A percentile compares a stretch with the other conserved stretches of the same genome.
Evolutionary conservation across 2,113 vertebrate genomes (phyloP).

Genomic region (Ceuthmochares aereus): DNA sequence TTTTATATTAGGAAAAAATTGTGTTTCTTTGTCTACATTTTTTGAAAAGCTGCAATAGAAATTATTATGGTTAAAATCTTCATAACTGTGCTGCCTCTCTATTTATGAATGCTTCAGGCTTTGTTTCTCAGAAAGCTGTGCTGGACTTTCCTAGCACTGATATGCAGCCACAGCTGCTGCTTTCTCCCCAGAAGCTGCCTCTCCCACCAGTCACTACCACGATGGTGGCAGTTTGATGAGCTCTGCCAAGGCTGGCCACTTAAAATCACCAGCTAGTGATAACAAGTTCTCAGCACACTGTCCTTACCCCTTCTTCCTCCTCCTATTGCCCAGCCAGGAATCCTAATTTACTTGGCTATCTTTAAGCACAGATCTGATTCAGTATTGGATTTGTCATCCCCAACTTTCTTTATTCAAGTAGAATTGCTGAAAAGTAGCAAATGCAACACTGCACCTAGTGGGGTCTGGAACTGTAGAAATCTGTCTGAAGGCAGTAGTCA

Average conservation of each 20-base stretch:
- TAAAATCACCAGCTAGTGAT: neutral
- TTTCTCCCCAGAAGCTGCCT: neutral
- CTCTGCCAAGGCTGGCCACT: neutral
- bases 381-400: neutral
- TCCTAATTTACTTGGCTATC: neutral
- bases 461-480: neutral
- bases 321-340: neutral
- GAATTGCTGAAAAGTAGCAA: neutral
- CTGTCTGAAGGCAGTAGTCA: neutral
- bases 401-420: neutral
- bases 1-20: neutral
- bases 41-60: neutral
- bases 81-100: neutral
- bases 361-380: neutral
- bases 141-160: neutral
- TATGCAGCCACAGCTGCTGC: accelerated
- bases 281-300: neutral
- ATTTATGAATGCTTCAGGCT: neutral
- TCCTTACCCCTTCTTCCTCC: neutral
- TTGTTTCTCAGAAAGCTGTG: neutral
- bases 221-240: neutral
- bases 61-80: neutral
- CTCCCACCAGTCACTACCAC: neutral
- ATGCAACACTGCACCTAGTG: neutral
- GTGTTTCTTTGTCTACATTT: neutral